Evolutionary conservation across 2,113 vertebrate genomes (phyloP).

Genomic region (Toxotes jaculatrix): DNA sequence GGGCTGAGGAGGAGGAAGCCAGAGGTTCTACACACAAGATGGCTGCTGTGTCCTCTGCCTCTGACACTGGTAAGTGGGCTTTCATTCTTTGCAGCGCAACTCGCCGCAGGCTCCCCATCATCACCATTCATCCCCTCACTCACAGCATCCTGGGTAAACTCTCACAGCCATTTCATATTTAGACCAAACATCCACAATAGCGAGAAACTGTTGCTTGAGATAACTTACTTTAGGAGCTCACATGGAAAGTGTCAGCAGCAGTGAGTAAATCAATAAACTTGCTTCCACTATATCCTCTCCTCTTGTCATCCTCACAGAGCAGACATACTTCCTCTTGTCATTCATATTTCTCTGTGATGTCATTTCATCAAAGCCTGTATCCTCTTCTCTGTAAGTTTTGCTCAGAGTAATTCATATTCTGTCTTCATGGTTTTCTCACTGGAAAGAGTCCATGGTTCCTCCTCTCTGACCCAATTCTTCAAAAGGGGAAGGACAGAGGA

Average conservation of each 20-base stretch:
- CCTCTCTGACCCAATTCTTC: constrained; percentile 41
- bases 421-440: constrained; percentile 20
- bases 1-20: constrained; percentile 80
- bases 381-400: not conserved
- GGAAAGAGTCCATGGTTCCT: constrained; percentile 27
- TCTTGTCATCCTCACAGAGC: not conserved
- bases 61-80: constrained; percentile 80
- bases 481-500: constrained; percentile 14
- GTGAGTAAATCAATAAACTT: constrained; percentile 43
- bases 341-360: not conserved
- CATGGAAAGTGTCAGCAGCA: constrained; percentile 45
- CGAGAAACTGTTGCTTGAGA: constrained; percentile 66
- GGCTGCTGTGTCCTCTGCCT: constrained; percentile 84
- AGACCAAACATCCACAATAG: not conserved
- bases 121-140: not conserved
- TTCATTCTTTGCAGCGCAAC: constrained; percentile 45
- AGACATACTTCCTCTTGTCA: not conserved
- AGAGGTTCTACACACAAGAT: constrained; percentile 84
- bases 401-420: constrained; percentile 11
- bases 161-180: not conserved
- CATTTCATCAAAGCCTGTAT: not conserved
- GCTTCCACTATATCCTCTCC: not conserved
- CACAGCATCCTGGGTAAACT: not conserved
- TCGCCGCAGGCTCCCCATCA: constrained; percentile 3
- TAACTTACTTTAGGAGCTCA: constrained; percentile 58